Percentiles rank a stretch among this genome's conserved stretches.
Conservation (phyloP, 2,888 invertebrate genomes). For the Steinernema hermaphroditum region DNA sequence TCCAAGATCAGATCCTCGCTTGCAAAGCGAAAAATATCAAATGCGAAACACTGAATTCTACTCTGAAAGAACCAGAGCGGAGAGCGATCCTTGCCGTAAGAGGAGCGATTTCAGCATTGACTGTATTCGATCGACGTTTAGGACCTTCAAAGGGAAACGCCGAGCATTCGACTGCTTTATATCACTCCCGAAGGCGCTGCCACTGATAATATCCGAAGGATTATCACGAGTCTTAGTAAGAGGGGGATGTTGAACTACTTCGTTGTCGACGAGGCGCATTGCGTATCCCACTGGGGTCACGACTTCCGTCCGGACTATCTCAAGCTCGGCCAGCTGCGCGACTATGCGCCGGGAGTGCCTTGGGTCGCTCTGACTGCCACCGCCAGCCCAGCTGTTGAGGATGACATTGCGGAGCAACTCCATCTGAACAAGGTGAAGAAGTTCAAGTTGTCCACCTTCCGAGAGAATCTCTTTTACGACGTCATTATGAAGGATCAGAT, state of each 20-base stretch:
- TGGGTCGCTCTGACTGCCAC: conserved; percentile 86
- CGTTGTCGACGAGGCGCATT: conserved; percentile 93
- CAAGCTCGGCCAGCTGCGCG: conserved; percentile 78
- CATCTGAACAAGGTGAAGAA: conserved; percentile 39
- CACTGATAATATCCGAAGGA: conserved; percentile 69
- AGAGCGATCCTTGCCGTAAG: conserved; percentile 74
- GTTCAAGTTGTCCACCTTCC: conserved; percentile 85
- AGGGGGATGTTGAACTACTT: conserved; percentile 83
- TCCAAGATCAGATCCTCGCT: conserved; percentile 90
- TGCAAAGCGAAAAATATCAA: conserved; percentile 77
- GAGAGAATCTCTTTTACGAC: conserved; percentile 91
- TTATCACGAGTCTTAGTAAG: conserved; percentile 72
- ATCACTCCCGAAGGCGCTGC: conserved; percentile 95
- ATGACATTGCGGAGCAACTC: conserved; percentile 37
- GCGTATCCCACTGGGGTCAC: conserved; percentile 96
- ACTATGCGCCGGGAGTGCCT: conserved; percentile 41
- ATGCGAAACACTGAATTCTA: conserved; percentile 90
- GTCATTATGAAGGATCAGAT: conserved; percentile 82
- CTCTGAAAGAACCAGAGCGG: conserved; percentile 79
- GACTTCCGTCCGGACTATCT: conserved; percentile 81
- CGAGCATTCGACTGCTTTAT: conserved; percentile 83
- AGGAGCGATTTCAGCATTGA: conserved; percentile 15
- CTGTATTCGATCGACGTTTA: conserved; percentile 34
- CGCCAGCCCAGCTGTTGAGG: conserved; percentile 71
- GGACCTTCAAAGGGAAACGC: conserved; percentile 67